Evolutionary conservation across 2,888 invertebrate species (phyloP).

Genomic region (Melitaea athalia): DNA sequence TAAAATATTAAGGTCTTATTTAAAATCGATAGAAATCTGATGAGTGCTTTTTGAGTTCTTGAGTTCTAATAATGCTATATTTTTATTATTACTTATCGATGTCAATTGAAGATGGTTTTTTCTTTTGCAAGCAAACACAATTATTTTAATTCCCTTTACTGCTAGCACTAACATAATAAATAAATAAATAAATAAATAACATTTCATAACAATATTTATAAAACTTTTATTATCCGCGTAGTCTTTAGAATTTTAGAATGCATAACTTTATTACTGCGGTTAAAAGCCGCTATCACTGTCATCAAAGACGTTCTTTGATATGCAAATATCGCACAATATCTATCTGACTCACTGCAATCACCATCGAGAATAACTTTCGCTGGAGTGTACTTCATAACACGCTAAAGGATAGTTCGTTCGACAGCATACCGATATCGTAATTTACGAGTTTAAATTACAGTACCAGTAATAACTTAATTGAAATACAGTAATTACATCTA

Average conservation of each 20-base stretch:
- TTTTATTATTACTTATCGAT: too few species aligned
- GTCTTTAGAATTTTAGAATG: neutral
- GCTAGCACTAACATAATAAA: too few species aligned
- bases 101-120: too few species aligned
- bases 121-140: too few species aligned
- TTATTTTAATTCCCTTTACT: too few species aligned
- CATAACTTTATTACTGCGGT: neutral
- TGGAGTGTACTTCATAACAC: neutral
- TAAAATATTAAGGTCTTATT: too few species aligned
- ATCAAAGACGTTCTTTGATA: conserved; percentile 1
- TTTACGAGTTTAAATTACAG: conserved; percentile 3
- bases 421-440: neutral
- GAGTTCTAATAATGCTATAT: too few species aligned
- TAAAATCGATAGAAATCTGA: too few species aligned
- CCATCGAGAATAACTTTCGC: neutral
- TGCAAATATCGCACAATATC: neutral
- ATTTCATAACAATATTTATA: neutral
- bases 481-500: neutral
- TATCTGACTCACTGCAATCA: neutral
- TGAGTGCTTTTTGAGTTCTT: too few species aligned
- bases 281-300: neutral
- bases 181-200: too few species aligned
- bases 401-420: conserved; percentile 1
- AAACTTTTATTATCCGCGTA: neutral
- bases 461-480: conserved; percentile 1